These are phyloP conservation scores for Girardinus metallicus DNA, from an alignment of 2,797 vertebrate genomes.

Conservation along the genomic window DNA sequence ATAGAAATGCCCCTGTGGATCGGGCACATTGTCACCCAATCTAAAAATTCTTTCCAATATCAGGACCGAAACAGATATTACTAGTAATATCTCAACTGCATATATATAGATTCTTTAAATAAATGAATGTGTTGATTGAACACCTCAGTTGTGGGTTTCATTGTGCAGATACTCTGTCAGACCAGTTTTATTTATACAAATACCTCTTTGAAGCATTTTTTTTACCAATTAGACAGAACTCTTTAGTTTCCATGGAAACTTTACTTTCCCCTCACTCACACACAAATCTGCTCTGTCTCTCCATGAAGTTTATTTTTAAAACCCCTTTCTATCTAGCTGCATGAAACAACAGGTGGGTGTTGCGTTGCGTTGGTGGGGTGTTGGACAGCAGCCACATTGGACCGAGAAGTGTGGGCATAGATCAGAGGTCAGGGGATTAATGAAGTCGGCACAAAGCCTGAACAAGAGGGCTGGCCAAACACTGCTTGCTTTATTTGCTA, in stretches of 20 bases:
- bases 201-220: slow-evolving; percentile 54
- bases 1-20: too few relatives aligned
- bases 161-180: not conserved
- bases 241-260: slow-evolving; percentile 82
- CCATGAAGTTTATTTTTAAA: slow-evolving; percentile 65
- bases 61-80: too few relatives aligned
- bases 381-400: slow-evolving; percentile 19
- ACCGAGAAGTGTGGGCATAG: slow-evolving; percentile 39
- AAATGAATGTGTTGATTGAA: slow-evolving; percentile 1
- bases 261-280: slow-evolving; percentile 45
- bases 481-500: not conserved
- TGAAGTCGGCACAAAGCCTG: slow-evolving; percentile 30
- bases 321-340: slow-evolving; percentile 48
- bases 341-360: slow-evolving; percentile 67
- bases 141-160: not conserved
- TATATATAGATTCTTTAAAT: not conserved
- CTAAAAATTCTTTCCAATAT: too few relatives aligned
- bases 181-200: slow-evolving; percentile 45
- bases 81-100: not conserved
- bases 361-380: slow-evolving; percentile 13
- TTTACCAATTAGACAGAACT: slow-evolving; percentile 69
- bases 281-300: slow-evolving; percentile 36
- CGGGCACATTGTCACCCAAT: too few relatives aligned
- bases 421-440: slow-evolving; percentile 46
- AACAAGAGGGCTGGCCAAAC: slow-evolving; percentile 18